A percentile compares a stretch with the other conserved stretches of the same genome.
These are phyloP conservation scores for Pipistrellus pygmaeus DNA, from an alignment of 2,797 vertebrate genomes.

Conservation along the genomic window DNA sequence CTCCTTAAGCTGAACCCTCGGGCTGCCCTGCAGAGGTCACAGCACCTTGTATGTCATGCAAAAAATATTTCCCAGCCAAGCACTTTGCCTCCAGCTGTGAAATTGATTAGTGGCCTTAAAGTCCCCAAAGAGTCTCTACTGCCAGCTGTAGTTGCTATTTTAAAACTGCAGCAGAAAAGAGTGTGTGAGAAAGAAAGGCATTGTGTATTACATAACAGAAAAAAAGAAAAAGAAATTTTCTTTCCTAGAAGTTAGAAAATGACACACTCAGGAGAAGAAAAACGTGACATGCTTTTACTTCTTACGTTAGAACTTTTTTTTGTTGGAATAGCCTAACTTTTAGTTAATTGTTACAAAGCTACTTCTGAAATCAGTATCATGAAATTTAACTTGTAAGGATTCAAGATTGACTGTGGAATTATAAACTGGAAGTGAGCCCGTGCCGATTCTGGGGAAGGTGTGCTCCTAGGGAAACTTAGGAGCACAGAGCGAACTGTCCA, in stretches of 20 bases:
- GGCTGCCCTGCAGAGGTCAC: conserved; percentile 38
- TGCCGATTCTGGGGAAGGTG: not conserved
- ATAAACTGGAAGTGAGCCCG: not conserved
- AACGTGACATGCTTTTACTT: not conserved
- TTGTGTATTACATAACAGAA: not conserved
- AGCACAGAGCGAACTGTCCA: not conserved
- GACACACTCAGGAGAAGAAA: not conserved
- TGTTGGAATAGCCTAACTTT: not conserved
- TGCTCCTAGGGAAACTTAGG: not conserved
- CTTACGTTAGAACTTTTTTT: not conserved
- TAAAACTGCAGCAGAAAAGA: conserved; percentile 33
- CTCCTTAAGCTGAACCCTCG: not conserved
- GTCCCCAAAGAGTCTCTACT: conserved; percentile 56
- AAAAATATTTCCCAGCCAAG: conserved; percentile 68
- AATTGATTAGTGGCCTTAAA: conserved; percentile 70
- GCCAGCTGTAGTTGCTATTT: conserved; percentile 70
- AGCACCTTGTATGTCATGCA: conserved; percentile 45
- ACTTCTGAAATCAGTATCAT: not conserved
- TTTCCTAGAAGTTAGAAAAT: not conserved
- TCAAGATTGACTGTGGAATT: not conserved
- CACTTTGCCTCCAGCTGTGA: conserved; percentile 72
- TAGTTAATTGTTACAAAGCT: not conserved
- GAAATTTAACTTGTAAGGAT: not conserved
- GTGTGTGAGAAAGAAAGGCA: not conserved
- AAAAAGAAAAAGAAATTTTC: not conserved